These are phyloP conservation scores for Brachystomella parvula DNA, from an alignment of 1,140 invertebrate genomes.

Conservation along the genomic window DNA sequence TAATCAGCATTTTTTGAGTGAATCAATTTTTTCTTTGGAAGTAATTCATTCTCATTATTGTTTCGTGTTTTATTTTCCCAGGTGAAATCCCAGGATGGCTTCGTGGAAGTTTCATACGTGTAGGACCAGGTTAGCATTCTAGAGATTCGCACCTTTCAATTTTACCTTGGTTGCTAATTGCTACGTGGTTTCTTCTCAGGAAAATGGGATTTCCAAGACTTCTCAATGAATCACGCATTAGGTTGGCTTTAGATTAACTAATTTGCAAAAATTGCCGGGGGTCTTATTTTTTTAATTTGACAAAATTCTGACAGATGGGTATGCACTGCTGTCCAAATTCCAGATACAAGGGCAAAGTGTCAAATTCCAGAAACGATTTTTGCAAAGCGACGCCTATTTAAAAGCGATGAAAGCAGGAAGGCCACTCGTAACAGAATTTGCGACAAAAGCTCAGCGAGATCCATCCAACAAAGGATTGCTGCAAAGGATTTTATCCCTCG, in stretches of 20 bases:
- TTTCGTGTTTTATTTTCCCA: conserved; percentile 11
- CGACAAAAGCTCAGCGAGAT: conserved; percentile 44
- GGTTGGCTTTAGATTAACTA: conserved; percentile 4
- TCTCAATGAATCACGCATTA: conserved; percentile 27
- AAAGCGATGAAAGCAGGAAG: conserved; percentile 41
- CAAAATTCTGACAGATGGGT: conserved; percentile 35
- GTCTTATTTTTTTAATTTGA: too few relatives aligned
- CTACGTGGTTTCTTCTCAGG: conserved; percentile 8
- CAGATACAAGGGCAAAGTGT: conserved; percentile 39
- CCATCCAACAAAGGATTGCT: conserved; percentile 40
- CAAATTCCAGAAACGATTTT: conserved; percentile 40
- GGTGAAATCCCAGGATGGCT: conserved; percentile 27
- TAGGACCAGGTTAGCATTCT: conserved; percentile 14
- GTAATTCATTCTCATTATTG: neutral
- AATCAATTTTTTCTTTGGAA: neutral
- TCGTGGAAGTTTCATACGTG: conserved; percentile 20
- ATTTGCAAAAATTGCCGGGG: too few relatives aligned
- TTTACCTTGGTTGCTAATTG: too few relatives aligned
- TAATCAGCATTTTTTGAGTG: neutral
- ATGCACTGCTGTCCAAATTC: conserved; percentile 43
- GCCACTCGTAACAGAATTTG: conserved; percentile 46
- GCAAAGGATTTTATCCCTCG: conserved; percentile 40
- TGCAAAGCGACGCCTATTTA: conserved; percentile 44
- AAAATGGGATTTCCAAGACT: conserved; percentile 28
- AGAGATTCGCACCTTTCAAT: too few relatives aligned